These are phyloP conservation scores for Agriopis marginaria DNA, from an alignment of 2,888 invertebrate genomes.

Conservation along the genomic window DNA sequence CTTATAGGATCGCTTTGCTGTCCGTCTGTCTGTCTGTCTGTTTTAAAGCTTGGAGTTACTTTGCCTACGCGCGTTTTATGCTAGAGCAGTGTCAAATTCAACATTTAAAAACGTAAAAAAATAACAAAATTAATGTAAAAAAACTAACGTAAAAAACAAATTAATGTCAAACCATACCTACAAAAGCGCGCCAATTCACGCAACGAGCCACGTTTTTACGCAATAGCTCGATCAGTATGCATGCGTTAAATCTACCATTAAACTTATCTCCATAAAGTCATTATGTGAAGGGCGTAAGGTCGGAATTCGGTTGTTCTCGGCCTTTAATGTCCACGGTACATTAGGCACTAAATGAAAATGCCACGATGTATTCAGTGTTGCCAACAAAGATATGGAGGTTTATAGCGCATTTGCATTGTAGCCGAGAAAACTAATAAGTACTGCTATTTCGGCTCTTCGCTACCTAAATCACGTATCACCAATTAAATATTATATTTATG, in stretches of 20 bases:
- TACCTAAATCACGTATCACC: neutral
- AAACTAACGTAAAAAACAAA: no score
- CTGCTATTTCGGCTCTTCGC: neutral
- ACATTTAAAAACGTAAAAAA: neutral
- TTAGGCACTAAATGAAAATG: slow-evolving; percentile 56
- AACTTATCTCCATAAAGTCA: slow-evolving; percentile 33
- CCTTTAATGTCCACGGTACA: slow-evolving; percentile 50
- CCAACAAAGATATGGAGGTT: slow-evolving; percentile 43
- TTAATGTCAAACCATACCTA: slow-evolving; percentile 32
- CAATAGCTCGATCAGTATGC: slow-evolving; percentile 47
- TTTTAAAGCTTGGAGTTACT: no score
- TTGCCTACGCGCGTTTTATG: neutral
- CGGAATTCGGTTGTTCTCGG: slow-evolving; percentile 42
- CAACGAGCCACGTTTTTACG: slow-evolving; percentile 39
- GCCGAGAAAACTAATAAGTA: slow-evolving; percentile 30
- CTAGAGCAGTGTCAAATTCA: neutral
- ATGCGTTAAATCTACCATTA: slow-evolving; percentile 48
- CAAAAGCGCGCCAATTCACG: slow-evolving; percentile 30
- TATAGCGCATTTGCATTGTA: slow-evolving; percentile 38
- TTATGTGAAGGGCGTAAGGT: slow-evolving; percentile 40
- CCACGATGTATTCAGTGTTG: slow-evolving; percentile 45
- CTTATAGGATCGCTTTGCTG: no score
- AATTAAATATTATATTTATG: neutral
- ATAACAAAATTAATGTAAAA: neutral
- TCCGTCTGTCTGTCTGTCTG: no score